Evolutionary conservation across 2,888 invertebrate genomes (phyloP), one percentile per base, ranked within the genome.

Genomic region (Perizoma affinitatum): DNA sequence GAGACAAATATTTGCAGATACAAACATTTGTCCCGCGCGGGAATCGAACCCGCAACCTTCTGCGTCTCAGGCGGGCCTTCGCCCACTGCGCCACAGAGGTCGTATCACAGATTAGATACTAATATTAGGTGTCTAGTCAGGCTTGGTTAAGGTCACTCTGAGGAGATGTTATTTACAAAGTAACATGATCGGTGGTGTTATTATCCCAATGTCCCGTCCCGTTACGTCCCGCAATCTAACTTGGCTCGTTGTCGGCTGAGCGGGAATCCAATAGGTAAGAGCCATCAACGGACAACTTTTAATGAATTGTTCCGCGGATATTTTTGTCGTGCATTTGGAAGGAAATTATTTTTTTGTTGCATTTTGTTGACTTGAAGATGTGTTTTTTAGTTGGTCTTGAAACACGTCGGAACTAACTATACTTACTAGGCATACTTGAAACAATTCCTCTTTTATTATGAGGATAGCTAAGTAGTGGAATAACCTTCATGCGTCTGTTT

Each of bases 211-310:
- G 43, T 60, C 53, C 45, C 53, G 52, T 44, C 41, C 44, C 57
- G 55, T 61, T 60, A 66, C 61, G 63, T 55, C 58, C n/a, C 11
- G 50, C 67, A 67, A 67, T 67, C 67, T 67, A 67, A 67, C 59
- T 67, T 67, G 54, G 53, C 61, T 61, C 65, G 65, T 67, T 65
- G 38, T 34, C 49, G 51, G 43, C 44, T 43, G 40, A 42, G 55
- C 41, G 36, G 5, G 42, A n/a, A n/a, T 9, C 41, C 36, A 44
- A 46, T 41, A 51, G 62, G 61, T 56, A 45, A 65, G 70, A 71
- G 76, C 80, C 82, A 78, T 83, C 84, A 79, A 70, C 69, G 75
- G 66, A 70, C 78, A 88, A 88, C 74, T 88, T 88, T 88, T 87
- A 88, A 88, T 88, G 86, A 88, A 87, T 86, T 80, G 83, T 3